phyloP scores from a whole-genome alignment of 2,797 vertebrate species.

The Eospalax fontanierii region DNA sequence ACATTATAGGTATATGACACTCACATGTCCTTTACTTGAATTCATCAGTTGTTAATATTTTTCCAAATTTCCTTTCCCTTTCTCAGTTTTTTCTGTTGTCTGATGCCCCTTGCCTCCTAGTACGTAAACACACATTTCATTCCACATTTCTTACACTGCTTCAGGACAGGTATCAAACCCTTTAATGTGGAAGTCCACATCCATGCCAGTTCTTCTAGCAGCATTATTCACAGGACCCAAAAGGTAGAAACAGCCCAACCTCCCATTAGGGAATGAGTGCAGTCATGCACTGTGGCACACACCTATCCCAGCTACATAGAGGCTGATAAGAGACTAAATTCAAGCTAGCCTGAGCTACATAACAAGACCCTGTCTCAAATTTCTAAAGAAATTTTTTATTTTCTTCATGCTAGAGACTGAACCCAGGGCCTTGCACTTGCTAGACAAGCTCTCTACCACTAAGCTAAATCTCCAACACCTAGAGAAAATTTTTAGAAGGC shows the following conservation, averaged over 20 bases:
- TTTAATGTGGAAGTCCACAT: not conserved
- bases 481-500: not conserved
- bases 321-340: too few relatives aligned
- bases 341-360: not conserved
- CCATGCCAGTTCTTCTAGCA: not conserved
- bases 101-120: not conserved
- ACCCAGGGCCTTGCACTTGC: not conserved
- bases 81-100: not conserved
- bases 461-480: not conserved
- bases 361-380: not conserved
- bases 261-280: not conserved
- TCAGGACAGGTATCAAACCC: conserved; percentile 3
- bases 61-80: not conserved
- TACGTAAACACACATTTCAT: not conserved
- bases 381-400: not conserved
- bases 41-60: conserved; percentile 34
- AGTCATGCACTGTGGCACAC: too few relatives aligned
- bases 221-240: not conserved
- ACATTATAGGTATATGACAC: not conserved
- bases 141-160: not conserved
- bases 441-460: not conserved
- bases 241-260: not conserved
- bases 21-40: conserved; percentile 11
- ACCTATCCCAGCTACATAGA: not conserved
- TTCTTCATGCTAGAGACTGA: not conserved